Conservation (phyloP, 1,140 invertebrate species). For the Eriocheir sinensis region DNA sequence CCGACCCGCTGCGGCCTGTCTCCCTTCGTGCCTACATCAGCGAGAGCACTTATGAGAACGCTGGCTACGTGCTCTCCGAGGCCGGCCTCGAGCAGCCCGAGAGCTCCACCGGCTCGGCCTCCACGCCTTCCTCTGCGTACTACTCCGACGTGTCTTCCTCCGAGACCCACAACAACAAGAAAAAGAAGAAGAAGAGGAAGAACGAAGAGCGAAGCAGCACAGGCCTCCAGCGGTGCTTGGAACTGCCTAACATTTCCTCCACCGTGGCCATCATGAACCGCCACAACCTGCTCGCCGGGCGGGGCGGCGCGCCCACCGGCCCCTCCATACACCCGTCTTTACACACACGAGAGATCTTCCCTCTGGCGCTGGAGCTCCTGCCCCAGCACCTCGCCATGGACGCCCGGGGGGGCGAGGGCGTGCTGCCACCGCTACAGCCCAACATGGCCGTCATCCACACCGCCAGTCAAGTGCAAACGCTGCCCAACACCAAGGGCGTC, state of each 20-base stretch:
- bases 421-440: constrained; percentile 56
- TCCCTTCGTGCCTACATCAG: constrained; percentile 73
- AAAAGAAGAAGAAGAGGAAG: constrained; percentile 75
- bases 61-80: constrained; percentile 79
- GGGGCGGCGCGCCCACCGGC: background rate
- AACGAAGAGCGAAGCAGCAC: constrained; percentile 61
- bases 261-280: constrained; percentile 68
- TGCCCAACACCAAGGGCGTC: constrained; percentile 57
- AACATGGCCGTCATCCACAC: constrained; percentile 65
- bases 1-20: constrained; percentile 76
- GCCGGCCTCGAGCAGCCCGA: constrained; percentile 75
- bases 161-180: constrained; percentile 75
- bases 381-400: constrained; percentile 65
- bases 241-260: constrained; percentile 69
- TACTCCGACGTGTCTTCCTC: constrained; percentile 79
- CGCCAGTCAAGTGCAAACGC: constrained; percentile 58
- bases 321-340: constrained; percentile 27
- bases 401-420: constrained; percentile 59
- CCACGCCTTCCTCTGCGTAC: constrained; percentile 79
- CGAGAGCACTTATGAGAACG: constrained; percentile 80
- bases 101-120: constrained; percentile 72
- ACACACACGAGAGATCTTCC: constrained; percentile 57
- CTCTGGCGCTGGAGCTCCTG: constrained; percentile 66
- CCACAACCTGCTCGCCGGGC: constrained; percentile 55
- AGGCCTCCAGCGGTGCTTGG: constrained; percentile 50